Percentiles rank a stretch among this genome's conserved stretches.
These are phyloP conservation scores for Meandrusa payeni DNA, from an alignment of 2,888 invertebrate species.

Conservation along the genomic window DNA sequence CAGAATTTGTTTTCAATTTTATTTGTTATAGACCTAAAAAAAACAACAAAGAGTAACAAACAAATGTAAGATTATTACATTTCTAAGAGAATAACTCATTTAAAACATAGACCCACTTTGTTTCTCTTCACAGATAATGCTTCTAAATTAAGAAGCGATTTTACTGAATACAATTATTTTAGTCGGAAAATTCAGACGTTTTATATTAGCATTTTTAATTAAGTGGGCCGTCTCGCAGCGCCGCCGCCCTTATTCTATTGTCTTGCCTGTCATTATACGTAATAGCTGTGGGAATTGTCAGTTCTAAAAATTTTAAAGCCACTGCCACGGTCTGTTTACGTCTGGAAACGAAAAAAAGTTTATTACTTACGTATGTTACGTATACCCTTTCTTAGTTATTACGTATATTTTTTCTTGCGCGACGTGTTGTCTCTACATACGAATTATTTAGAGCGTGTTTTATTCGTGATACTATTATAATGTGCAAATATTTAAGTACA, in stretches of 20 bases:
- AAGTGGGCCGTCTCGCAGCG: conserved; percentile 26
- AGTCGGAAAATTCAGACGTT: conserved; percentile 25
- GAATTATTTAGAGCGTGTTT: conserved; percentile 17
- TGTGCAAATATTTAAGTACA: too few relatives aligned
- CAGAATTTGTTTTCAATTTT: too few relatives aligned
- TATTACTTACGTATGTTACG: too few relatives aligned
- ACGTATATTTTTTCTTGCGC: conserved; percentile 14
- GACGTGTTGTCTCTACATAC: conserved; percentile 4
- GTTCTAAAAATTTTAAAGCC: conserved; percentile 28
- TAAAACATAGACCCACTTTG: too few relatives aligned
- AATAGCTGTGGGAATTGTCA: conserved; percentile 31
- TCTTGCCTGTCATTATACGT: conserved; percentile 31
- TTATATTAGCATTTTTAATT: conserved; percentile 36
- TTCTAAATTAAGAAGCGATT: conserved; percentile 15
- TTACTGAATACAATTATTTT: conserved; percentile 19
- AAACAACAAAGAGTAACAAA: too few relatives aligned
- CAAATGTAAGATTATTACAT: too few relatives aligned
- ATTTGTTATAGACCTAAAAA: too few relatives aligned
- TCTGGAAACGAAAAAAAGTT: conserved; percentile 17
- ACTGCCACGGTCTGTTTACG: neutral
- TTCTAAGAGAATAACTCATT: too few relatives aligned
- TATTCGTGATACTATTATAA: too few relatives aligned
- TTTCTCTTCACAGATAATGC: conserved; percentile 6
- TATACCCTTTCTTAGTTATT: too few relatives aligned
- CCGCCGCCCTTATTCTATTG: conserved; percentile 25